Evolutionary conservation across 2,888 invertebrate species (phyloP).

Genomic region (Netelia melanura): DNA sequence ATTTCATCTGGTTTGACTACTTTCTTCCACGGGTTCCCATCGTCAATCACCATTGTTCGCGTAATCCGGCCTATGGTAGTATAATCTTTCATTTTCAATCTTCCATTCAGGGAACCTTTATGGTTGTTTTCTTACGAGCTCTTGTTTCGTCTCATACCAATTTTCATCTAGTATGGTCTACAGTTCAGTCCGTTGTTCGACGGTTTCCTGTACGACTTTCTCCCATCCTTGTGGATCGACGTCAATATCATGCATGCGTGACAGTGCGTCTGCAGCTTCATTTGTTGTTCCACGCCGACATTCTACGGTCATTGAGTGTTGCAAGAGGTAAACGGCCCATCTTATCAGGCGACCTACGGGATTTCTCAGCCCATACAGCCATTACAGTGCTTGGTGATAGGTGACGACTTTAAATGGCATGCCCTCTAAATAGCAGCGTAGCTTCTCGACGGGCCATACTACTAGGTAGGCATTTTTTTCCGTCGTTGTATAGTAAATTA

Average conservation of each 20-base stretch:
- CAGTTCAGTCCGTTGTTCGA: conserved; percentile 10
- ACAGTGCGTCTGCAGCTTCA: conserved; percentile 52
- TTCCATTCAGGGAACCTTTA: conserved; percentile 43
- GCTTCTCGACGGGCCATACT: too few relatives aligned
- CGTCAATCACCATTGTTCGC: neutral
- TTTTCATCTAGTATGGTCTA: neutral
- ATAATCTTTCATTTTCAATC: conserved; percentile 4
- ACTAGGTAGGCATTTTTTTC: too few relatives aligned
- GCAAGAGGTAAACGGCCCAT: conserved; percentile 11
- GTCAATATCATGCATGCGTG: conserved; percentile 46
- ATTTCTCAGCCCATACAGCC: too few relatives aligned
- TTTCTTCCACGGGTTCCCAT: conserved; percentile 27
- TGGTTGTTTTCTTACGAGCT: conserved; percentile 31
- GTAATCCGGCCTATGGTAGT: conserved; percentile 16
- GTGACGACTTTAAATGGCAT: too few relatives aligned
- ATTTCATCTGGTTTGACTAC: conserved; percentile 34
- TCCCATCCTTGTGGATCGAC: conserved; percentile 50
- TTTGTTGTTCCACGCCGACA: neutral
- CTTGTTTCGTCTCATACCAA: conserved; percentile 47
- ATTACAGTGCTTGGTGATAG: too few relatives aligned
- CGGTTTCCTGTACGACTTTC: neutral
- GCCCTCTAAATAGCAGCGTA: too few relatives aligned
- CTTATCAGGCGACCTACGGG: too few relatives aligned
- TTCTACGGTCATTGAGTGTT: too few relatives aligned
- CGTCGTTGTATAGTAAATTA: too few relatives aligned